These are phyloP conservation scores for Odontomachus brunneus DNA, from an alignment of 1,140 invertebrate species.

Conservation along the genomic window DNA sequence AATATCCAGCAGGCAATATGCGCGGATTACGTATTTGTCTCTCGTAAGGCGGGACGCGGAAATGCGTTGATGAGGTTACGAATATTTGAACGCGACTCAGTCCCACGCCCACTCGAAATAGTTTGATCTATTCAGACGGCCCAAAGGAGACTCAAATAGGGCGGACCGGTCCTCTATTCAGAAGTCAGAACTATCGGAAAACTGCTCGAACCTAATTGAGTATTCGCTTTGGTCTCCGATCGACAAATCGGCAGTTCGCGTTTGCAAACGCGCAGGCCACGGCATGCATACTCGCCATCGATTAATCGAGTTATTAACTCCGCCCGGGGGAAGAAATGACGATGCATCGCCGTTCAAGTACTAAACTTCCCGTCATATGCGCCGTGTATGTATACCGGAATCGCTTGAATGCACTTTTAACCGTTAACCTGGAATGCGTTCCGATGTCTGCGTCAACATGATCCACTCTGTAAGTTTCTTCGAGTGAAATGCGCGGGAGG, in stretches of 20 bases:
- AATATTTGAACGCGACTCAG: slow-evolving; percentile 38
- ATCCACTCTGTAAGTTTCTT: no score
- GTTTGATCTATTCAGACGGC: slow-evolving; percentile 55
- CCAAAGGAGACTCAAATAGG: slow-evolving; percentile 52
- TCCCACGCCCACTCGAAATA: slow-evolving; percentile 46
- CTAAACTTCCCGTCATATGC: not conserved
- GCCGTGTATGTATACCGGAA: not conserved
- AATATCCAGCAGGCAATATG: no score
- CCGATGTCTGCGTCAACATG: no score
- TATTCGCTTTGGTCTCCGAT: slow-evolving; percentile 55
- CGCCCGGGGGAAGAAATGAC: slow-evolving; percentile 41
- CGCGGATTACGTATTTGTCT: slow-evolving; percentile 12
- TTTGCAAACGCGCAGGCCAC: slow-evolving; percentile 52
- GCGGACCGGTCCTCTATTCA: slow-evolving; percentile 44
- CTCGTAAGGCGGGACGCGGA: not conserved
- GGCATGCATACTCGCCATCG: slow-evolving; percentile 32
- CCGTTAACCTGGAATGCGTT: no score
- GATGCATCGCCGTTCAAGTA: slow-evolving; percentile 25
- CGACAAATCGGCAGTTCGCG: slow-evolving; percentile 55
- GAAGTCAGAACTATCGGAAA: slow-evolving; percentile 61
- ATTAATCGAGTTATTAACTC: slow-evolving; percentile 61
- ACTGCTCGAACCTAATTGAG: slow-evolving; percentile 59
- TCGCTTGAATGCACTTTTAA: not conserved
- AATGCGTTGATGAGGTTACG: slow-evolving; percentile 24
- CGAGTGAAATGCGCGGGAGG: no score